Evolutionary conservation across 2,113 vertebrate genomes (phyloP).

Genomic region (Rhabdornis inornatus): DNA sequence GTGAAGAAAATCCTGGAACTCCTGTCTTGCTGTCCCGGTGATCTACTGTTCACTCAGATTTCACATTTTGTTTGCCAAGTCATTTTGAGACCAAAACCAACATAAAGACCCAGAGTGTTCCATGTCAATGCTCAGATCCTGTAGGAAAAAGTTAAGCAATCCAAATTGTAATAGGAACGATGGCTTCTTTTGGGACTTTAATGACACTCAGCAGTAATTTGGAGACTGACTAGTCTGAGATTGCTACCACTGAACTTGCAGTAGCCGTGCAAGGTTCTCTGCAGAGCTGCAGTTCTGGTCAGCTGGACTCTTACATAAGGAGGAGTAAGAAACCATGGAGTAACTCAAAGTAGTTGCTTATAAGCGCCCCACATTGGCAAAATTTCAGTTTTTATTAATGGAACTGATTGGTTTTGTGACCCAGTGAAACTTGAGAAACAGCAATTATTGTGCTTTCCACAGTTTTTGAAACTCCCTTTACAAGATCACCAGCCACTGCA

Average conservation of each 20-base stretch:
- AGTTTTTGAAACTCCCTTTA: not conserved
- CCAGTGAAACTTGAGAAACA: not conserved
- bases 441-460: rapidly evolving
- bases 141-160: not conserved
- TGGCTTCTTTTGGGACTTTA: not conserved
- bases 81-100: not conserved
- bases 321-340: not conserved
- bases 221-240: not conserved
- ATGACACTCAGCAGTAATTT: not conserved
- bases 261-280: not conserved
- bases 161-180: not conserved
- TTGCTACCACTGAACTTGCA: not conserved
- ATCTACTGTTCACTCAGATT: not conserved
- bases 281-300: not conserved
- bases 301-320: not conserved
- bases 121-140: not conserved
- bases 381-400: not conserved
- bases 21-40: not conserved
- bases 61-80: not conserved
- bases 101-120: not conserved
- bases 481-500: not conserved
- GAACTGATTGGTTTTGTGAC: not conserved
- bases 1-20: slow-evolving; percentile 6
- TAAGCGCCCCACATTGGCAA: not conserved
- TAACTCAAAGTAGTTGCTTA: not conserved